Percentiles rank a stretch among this genome's conserved stretches.
Evolutionary conservation across 2,888 invertebrate species (phyloP).

Genomic region (Neocrepidodera transversa): DNA sequence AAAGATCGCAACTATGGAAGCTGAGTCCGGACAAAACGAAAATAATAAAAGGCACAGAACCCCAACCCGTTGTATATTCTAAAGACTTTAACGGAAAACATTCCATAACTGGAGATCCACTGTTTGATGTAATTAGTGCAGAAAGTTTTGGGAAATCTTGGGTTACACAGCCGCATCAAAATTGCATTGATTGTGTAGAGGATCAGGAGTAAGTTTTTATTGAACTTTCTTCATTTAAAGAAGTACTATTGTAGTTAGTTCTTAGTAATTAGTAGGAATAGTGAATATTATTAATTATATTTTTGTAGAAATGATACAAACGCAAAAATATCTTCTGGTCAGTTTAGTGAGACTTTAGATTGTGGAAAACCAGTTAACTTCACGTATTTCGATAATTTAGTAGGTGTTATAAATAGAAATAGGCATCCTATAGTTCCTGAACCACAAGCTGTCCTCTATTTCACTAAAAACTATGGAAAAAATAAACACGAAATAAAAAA

Average conservation of each 20-base stretch:
- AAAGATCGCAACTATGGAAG: conserved; percentile 85
- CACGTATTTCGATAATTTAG: conserved; percentile 87
- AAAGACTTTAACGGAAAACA: conserved; percentile 47
- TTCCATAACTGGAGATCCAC: conserved; percentile 67
- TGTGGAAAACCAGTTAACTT: conserved; percentile 87
- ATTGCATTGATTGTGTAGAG: conserved; percentile 67
- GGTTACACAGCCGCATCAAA: conserved; percentile 73
- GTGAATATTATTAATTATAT: too few species aligned
- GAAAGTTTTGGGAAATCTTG: conserved; percentile 71
- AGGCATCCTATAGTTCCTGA: conserved; percentile 86
- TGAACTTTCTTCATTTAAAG: neutral
- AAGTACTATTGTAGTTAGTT: too few species aligned
- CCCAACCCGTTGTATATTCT: conserved; percentile 62
- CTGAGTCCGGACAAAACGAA: conserved; percentile 78
- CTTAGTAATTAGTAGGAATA: too few species aligned
- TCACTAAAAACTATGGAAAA: conserved; percentile 70
- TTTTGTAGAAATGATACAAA: conserved; percentile 35
- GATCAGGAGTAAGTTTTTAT: conserved; percentile 31
- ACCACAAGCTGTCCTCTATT: conserved; percentile 80
- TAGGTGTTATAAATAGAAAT: conserved; percentile 83
- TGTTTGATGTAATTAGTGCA: conserved; percentile 79
- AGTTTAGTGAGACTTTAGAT: conserved; percentile 67
- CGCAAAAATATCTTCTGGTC: neutral
- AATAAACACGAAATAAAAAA: conserved; percentile 67
- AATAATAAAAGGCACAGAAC: conserved; percentile 71